phyloP scores from a whole-genome alignment of 2,888 invertebrate genomes.

The Cataglyphis livida region DNA sequence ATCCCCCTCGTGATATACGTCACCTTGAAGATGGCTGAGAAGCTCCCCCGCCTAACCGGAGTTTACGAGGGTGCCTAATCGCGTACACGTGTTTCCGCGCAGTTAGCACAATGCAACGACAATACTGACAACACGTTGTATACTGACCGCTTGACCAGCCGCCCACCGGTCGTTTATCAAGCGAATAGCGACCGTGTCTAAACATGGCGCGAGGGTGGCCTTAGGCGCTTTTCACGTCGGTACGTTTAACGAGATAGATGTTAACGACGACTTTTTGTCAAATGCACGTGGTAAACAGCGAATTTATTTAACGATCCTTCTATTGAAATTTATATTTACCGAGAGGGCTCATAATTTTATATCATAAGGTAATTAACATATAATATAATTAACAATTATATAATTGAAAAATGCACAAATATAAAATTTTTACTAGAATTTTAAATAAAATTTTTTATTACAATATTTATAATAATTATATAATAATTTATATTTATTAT shows the following conservation, averaged over 20 bases:
- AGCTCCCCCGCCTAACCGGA: conserved; percentile 15
- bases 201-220: conserved; percentile 79
- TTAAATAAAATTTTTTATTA: neutral
- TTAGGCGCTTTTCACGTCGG: conserved; percentile 20
- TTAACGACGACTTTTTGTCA: conserved; percentile 20
- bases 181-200: conserved; percentile 78
- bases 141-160: conserved; percentile 68
- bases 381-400: neutral
- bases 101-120: conserved; percentile 79
- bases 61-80: conserved; percentile 63
- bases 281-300: conserved; percentile 14
- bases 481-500: neutral
- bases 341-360: neutral
- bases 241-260: conserved; percentile 28
- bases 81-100: conserved; percentile 69
- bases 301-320: neutral
- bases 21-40: conserved; percentile 41
- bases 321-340: neutral
- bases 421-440: neutral
- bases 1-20: conserved; percentile 50
- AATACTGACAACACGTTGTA: conserved; percentile 75
- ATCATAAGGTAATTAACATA: neutral
- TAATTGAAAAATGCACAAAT: neutral
- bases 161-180: conserved; percentile 73
- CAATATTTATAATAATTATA: neutral